Percentiles rank a stretch among this genome's conserved stretches.
These are phyloP conservation scores for Herpetotheres cachinnans DNA, from an alignment of 2,113 vertebrate species.

Conservation along the genomic window DNA sequence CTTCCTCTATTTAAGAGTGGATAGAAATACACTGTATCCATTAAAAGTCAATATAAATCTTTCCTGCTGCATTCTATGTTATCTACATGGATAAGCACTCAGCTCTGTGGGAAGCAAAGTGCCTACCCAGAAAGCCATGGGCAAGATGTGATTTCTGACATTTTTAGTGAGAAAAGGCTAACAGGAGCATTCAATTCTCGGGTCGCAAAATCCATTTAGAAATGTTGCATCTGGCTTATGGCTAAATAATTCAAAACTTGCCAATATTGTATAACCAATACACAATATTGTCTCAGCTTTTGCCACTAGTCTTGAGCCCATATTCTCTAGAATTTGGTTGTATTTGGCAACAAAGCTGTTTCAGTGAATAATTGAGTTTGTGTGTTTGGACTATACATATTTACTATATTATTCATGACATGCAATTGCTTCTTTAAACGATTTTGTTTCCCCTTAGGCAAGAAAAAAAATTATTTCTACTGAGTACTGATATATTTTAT, in stretches of 20 bases:
- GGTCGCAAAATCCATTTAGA: background rate
- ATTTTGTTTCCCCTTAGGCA: background rate
- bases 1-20: background rate
- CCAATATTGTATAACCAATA: background rate
- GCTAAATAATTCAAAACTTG: background rate
- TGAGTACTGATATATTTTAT: background rate
- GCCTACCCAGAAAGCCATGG: background rate
- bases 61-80: background rate
- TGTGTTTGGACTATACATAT: background rate
- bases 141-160: background rate
- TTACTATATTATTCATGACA: background rate
- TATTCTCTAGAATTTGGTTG: background rate
- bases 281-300: background rate
- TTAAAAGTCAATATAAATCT: background rate
- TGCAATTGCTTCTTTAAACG: accelerated
- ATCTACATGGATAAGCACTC: background rate
- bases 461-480: background rate
- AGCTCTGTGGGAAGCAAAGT: background rate
- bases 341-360: background rate
- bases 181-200: background rate
- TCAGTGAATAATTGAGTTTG: background rate
- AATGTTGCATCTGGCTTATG: background rate
- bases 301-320: background rate
- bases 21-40: too few relatives aligned
- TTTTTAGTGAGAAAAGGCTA: background rate